These are phyloP conservation scores for Echiichthys vipera DNA, from an alignment of 2,797 vertebrate species.

Conservation along the genomic window DNA sequence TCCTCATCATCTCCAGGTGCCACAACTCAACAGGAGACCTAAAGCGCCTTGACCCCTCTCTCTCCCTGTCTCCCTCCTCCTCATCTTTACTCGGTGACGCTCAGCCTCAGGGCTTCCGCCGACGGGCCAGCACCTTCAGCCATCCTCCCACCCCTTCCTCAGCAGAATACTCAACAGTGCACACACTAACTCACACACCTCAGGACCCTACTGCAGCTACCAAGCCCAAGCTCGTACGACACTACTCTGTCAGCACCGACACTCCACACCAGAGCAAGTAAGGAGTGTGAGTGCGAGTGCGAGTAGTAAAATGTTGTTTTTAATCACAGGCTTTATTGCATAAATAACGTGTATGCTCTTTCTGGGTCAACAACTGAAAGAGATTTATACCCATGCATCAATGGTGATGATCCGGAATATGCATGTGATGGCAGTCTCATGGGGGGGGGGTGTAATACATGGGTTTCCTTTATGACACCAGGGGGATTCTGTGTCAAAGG, in stretches of 20 bases:
- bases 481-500: not conserved
- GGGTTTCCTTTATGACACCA: not conserved
- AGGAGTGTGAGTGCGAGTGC: slow-evolving; percentile 57
- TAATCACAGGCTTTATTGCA: not conserved
- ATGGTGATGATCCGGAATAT: not conserved
- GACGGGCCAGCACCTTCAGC: slow-evolving; percentile 92
- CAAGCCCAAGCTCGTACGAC: slow-evolving; percentile 94
- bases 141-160: slow-evolving; percentile 84
- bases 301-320: not conserved
- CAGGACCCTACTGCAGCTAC: slow-evolving; percentile 78
- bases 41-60: slow-evolving; percentile 75
- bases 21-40: slow-evolving; percentile 89
- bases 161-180: slow-evolving; percentile 64
- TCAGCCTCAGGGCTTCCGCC: slow-evolving; percentile 85
- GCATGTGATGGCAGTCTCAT: not conserved
- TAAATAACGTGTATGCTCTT: not conserved
- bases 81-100: slow-evolving; percentile 62
- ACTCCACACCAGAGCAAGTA: slow-evolving; percentile 94
- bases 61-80: slow-evolving; percentile 45
- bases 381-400: not conserved
- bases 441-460: not conserved
- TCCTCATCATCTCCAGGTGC: slow-evolving; percentile 55
- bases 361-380: not conserved
- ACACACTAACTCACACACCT: slow-evolving; percentile 33
- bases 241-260: slow-evolving; percentile 98